These are phyloP conservation scores for Sebastes wilsoni DNA, from an alignment of 2,797 vertebrate species.

Conservation along the genomic window DNA sequence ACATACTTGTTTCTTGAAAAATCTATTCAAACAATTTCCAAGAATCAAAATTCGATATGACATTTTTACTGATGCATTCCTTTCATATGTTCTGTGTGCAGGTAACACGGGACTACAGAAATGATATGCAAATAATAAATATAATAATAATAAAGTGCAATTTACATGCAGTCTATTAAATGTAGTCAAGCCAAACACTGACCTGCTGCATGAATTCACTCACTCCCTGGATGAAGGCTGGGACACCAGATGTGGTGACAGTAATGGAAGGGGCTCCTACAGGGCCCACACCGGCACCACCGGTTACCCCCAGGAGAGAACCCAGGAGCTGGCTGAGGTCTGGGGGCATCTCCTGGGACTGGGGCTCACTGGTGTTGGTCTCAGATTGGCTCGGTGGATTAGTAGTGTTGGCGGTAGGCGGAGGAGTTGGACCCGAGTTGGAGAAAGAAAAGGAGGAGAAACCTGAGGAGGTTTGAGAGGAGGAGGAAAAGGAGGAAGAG, in stretches of 20 bases:
- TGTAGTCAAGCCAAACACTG: neutral
- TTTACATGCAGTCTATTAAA: neutral
- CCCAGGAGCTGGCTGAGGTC: conserved; percentile 87
- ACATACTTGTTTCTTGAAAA: neutral
- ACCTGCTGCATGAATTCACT: conserved; percentile 91
- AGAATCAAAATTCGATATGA: neutral
- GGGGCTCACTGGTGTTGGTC: conserved; percentile 70
- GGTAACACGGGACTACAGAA: neutral
- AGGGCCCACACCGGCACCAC: conserved; percentile 53
- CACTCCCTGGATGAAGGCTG: conserved; percentile 91
- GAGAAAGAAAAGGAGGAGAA: conserved; percentile 81
- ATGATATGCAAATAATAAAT: neutral
- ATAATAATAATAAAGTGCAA: neutral
- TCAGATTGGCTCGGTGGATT: conserved; percentile 54
- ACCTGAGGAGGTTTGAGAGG: conserved; percentile 71
- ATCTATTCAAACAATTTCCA: neutral
- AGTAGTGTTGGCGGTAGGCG: conserved; percentile 48
- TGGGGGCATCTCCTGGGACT: conserved; percentile 68
- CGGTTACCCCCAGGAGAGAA: conserved; percentile 83
- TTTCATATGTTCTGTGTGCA: neutral
- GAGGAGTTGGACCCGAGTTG: conserved; percentile 60
- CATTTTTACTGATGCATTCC: neutral
- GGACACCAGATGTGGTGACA: conserved; percentile 88
- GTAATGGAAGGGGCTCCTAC: conserved; percentile 85
- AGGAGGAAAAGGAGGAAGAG: conserved; percentile 70